Evolutionary conservation across 2,888 invertebrate species (phyloP), one percentile per base, ranked within the genome.

Genomic region (Fragum whitleyi): DNA sequence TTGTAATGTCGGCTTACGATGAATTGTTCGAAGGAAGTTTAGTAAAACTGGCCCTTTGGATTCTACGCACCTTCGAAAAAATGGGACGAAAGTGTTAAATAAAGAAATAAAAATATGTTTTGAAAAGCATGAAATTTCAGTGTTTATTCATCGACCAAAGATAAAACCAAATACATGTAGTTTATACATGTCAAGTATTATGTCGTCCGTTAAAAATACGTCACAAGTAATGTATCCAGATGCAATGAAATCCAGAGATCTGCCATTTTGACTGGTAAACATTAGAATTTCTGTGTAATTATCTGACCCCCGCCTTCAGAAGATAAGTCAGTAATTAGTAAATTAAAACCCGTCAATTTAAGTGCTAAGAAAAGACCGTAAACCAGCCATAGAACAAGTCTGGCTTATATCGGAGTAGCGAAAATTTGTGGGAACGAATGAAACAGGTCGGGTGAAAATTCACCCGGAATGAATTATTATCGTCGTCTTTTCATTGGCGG

Each of bases 331-430:
- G 26, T 67, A 76, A 76, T 80, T 80, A 80, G 79, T 72, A 73
- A 80, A 80, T 80, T 80, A 80, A 80, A 80, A 75, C 26, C 67
- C 73, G 75, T 76, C 76, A 76, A 53, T 59, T 67, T 16, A 29
- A 28, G 32, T 59, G 39, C 72, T 65, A 39, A 28, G 61, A 61
- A 73, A 73, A 55, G 53, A 65, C 28, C 73, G 62, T 42, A 73
- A 62, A 62, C 73, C 72, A 72, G 57, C 26, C 28, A 1, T 39
- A 26, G 28, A 69, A 29, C 51, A 32, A 23, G 69, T 69, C 69
- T 69, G 69, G 69, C 47, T 53, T 28, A 51, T 69, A 47, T 69
- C 53, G 51, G 53, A 53, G 51, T 32, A 47, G 14, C 69, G 69
- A 69, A 53, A 19, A 23, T 42, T 26, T 65, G 65, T 65, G 65